Percentiles rank a stretch among this genome's conserved stretches.
Conservation (phyloP, 2,888 invertebrate species). For the Bombylius discolor region DNA sequence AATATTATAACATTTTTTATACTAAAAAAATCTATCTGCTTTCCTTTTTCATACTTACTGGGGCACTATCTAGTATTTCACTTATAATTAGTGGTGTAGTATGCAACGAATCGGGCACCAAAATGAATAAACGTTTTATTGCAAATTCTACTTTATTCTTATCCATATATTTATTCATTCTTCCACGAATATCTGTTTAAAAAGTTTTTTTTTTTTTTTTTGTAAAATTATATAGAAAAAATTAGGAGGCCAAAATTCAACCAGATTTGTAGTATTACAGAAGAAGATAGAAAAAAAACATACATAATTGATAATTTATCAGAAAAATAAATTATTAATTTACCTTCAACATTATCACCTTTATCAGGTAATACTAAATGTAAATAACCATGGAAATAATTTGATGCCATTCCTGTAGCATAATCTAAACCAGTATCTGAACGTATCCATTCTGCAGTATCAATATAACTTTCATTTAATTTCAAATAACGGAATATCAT, state of each 20-base stretch:
- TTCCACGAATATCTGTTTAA: constrained; percentile 19
- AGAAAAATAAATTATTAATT: neutral
- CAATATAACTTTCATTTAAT: constrained; percentile 18
- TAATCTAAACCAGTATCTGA: constrained; percentile 26
- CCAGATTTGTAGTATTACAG: neutral
- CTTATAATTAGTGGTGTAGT: constrained; percentile 22
- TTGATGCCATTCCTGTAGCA: constrained; percentile 30
- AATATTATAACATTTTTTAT: too few relatives aligned
- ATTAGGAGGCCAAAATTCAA: neutral
- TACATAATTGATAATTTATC: too few relatives aligned
- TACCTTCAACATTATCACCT: constrained; percentile 9
- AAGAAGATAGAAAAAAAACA: neutral
- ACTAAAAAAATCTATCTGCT: too few relatives aligned
- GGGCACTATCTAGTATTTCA: constrained; percentile 16
- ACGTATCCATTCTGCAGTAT: constrained; percentile 23
- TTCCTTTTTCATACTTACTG: constrained; percentile 14
- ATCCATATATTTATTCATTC: constrained; percentile 24
- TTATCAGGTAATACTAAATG: constrained; percentile 22
- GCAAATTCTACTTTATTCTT: constrained; percentile 21
- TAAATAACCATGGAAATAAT: constrained; percentile 29
- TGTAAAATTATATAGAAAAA: neutral
- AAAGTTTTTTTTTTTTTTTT: neutral
- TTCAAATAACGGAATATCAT: constrained; percentile 8
- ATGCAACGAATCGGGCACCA: constrained; percentile 27
- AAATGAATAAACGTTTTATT: constrained; percentile 22